Conservation (phyloP, 2,797 vertebrate genomes). For the Acomys russatus region DNA sequence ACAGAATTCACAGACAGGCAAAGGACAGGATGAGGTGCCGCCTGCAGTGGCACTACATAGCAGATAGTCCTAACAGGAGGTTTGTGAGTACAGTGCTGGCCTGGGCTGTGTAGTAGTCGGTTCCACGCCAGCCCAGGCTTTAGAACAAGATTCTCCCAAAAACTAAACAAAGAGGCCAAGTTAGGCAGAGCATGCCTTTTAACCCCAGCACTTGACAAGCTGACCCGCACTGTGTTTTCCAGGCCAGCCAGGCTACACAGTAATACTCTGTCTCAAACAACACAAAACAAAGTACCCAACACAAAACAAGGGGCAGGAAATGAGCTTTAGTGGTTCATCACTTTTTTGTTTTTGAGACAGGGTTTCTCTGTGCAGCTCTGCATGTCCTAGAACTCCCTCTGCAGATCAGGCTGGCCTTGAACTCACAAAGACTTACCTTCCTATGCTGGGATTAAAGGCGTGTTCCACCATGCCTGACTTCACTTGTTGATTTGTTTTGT, state of each 20-base stretch:
- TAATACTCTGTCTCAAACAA: not conserved
- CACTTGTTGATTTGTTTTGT: not conserved
- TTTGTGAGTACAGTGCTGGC: not conserved
- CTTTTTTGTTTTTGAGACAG: not conserved
- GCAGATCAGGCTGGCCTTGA: not conserved
- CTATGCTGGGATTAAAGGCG: not conserved
- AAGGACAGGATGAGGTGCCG: not conserved
- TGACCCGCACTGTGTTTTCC: not conserved
- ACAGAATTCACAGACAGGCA: not conserved
- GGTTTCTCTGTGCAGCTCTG: not conserved
- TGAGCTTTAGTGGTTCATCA: not conserved
- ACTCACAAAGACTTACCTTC: no score
- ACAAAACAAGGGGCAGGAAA: not conserved
- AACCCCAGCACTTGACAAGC: not conserved
- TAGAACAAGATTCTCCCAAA: not conserved
- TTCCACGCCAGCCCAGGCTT: not conserved
- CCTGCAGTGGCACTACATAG: not conserved
- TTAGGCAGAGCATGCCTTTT: not conserved
- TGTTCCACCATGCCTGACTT: not conserved
- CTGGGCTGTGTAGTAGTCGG: not conserved
- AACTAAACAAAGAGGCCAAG: not conserved
- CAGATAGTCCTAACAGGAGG: not conserved
- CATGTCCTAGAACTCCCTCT: not conserved
- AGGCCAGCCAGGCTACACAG: not conserved
- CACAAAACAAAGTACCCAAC: not conserved